A percentile compares a stretch with the other conserved stretches of the same genome.
Evolutionary conservation across 2,888 invertebrate species (phyloP).

Genomic region (Rotaria magnacalcarata): DNA sequence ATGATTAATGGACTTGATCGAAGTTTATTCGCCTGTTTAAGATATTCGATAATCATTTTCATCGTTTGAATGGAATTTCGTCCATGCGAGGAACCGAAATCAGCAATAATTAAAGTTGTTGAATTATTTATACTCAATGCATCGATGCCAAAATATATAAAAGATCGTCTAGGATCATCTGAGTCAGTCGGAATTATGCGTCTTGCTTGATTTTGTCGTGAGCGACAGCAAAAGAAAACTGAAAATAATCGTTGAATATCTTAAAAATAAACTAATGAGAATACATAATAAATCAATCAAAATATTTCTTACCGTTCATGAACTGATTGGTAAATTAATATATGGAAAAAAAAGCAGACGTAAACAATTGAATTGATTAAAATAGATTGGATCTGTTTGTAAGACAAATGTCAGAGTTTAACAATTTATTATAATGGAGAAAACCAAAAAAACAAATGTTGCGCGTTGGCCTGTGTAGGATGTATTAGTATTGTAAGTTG

Average conservation of each 20-base stretch:
- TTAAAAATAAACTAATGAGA: not conserved
- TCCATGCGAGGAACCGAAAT: conserved; percentile 22
- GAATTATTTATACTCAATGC: not conserved
- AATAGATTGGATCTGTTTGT: no score
- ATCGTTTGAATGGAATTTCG: not conserved
- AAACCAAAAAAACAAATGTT: no score
- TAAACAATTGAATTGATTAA: no score
- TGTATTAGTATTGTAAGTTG: not conserved
- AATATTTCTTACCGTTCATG: not conserved
- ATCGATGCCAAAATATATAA: not conserved
- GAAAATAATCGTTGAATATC: not conserved
- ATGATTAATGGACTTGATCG: not conserved
- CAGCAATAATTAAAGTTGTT: not conserved
- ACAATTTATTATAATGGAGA: no score
- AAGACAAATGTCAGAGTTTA: no score
- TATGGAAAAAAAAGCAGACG: not conserved
- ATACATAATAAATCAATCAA: not conserved
- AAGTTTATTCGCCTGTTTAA: not conserved
- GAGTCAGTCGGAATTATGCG: not conserved
- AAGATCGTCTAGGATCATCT: not conserved
- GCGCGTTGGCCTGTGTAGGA: not conserved
- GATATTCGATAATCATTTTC: conserved; percentile 9
- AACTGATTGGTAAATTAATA: not conserved
- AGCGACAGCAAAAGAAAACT: no score
- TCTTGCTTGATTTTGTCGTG: not conserved